phyloP scores from a whole-genome alignment of 2,113 vertebrate species.

The Brachyistius frenatus region DNA sequence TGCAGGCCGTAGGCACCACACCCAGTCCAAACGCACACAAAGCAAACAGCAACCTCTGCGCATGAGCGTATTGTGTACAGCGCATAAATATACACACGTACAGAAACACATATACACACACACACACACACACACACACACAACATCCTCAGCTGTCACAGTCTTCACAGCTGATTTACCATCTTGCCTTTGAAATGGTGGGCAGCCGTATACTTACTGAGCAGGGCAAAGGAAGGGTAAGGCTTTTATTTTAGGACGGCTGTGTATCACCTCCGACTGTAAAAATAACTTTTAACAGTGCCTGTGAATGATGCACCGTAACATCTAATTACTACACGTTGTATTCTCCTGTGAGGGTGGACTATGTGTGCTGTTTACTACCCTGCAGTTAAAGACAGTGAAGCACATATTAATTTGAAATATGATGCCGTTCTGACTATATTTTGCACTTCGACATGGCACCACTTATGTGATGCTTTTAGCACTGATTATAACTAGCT shows the following conservation, averaged over 20 bases:
- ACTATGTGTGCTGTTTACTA: conserved; percentile 14
- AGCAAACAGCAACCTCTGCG: conserved; percentile 35
- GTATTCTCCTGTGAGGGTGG: neutral
- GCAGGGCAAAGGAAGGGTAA: conserved; percentile 50
- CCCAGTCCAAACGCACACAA: conserved; percentile 42
- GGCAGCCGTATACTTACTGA: conserved; percentile 41
- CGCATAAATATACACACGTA: conserved; percentile 20
- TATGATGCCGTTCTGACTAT: conserved; percentile 1
- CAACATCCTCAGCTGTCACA: conserved; percentile 66
- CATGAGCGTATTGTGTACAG: conserved; percentile 1
- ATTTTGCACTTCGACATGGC: conserved; percentile 15
- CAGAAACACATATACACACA: neutral
- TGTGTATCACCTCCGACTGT: conserved; percentile 42
- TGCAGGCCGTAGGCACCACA: conserved; percentile 54
- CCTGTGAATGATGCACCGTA: conserved; percentile 23
- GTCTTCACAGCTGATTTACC: conserved; percentile 67
- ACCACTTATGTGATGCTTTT: conserved; percentile 17
- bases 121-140: conserved; percentile 17
- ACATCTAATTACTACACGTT: conserved; percentile 37
- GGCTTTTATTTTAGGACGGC: conserved; percentile 41
- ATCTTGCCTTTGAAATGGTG: conserved; percentile 59
- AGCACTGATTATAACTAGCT: conserved; percentile 23
- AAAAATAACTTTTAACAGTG: conserved; percentile 38
- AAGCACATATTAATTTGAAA: conserved; percentile 27
- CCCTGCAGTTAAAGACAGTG: conserved; percentile 5